Conservation (phyloP, 2,888 invertebrate species). For the Mechanitis messenoides region DNA sequence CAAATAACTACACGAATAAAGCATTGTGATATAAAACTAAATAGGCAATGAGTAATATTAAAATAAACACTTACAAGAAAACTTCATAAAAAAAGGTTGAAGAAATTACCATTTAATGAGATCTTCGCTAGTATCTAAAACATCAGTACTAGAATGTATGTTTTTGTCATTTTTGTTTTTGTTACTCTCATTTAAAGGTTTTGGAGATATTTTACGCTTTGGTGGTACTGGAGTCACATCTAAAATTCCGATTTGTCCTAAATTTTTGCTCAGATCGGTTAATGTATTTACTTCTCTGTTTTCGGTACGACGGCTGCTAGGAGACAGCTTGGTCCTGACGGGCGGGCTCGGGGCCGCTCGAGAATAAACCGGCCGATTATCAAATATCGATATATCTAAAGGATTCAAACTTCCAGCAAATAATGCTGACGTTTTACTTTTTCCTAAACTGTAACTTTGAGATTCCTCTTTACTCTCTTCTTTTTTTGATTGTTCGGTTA, state of each 20-base stretch:
- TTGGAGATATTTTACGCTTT: constrained; percentile 61
- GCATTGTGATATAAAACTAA: not conserved
- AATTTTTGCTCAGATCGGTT: constrained; percentile 48
- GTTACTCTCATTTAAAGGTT: constrained; percentile 29
- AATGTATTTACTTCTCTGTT: constrained; percentile 43
- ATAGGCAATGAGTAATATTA: not conserved
- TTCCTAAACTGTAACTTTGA: constrained; percentile 49
- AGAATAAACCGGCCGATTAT: constrained; percentile 58
- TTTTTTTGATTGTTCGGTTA: constrained; percentile 39
- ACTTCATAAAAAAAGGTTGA: not conserved
- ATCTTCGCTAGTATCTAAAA: constrained; percentile 47
- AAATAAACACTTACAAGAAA: not conserved
- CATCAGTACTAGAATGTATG: constrained; percentile 27
- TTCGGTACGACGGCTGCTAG: constrained; percentile 43
- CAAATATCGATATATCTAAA: constrained; percentile 58
- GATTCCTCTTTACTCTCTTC: constrained; percentile 35
- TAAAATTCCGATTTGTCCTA: constrained; percentile 54
- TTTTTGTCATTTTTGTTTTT: constrained; percentile 34
- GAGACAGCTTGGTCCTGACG: constrained; percentile 59
- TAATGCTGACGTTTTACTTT: constrained; percentile 63
- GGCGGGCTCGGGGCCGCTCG: constrained; percentile 70
- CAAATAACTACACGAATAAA: not conserved
- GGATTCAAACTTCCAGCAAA: constrained; percentile 46
- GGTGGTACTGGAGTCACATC: constrained; percentile 60
- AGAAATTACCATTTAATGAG: constrained; percentile 60